Evolutionary conservation across 2,797 vertebrate genomes (phyloP).

Genomic region (Botia kubotai): DNA sequence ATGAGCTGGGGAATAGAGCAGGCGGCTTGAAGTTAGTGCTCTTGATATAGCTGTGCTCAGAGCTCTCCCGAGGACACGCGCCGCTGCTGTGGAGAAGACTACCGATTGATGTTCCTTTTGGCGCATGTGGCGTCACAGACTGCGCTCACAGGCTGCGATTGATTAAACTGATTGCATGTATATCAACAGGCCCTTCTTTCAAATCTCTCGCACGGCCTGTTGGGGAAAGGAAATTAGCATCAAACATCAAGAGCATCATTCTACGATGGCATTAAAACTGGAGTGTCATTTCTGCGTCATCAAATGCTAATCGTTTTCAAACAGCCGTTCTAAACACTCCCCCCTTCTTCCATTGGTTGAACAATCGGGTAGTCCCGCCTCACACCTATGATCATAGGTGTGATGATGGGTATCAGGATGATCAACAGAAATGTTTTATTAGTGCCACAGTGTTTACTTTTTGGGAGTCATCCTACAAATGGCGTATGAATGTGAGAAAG

Average conservation of each 20-base stretch:
- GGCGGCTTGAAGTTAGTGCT: conserved; percentile 69
- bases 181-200: conserved; percentile 50
- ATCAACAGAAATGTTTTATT: too few relatives aligned
- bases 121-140: conserved; percentile 32
- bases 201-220: conserved; percentile 22
- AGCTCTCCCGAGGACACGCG: conserved; percentile 68
- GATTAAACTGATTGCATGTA: conserved; percentile 60
- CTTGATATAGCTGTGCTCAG: conserved; percentile 68
- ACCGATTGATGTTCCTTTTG: conserved; percentile 57
- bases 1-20: conserved; percentile 65
- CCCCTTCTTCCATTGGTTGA: not conserved
- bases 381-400: not conserved
- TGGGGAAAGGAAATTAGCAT: conserved; percentile 12
- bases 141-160: conserved; percentile 50
- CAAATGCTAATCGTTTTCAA: not conserved
- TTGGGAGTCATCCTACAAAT: too few relatives aligned
- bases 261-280: conserved; percentile 2
- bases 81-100: conserved; percentile 51
- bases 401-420: too few relatives aligned
- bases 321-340: not conserved
- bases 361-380: not conserved
- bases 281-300: not conserved
- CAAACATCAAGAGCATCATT: conserved; percentile 12
- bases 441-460: too few relatives aligned
- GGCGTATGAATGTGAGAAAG: too few relatives aligned